These are phyloP conservation scores for Brachionichthys hirsutus DNA, from an alignment of 2,113 vertebrate species.

Conservation along the genomic window DNA sequence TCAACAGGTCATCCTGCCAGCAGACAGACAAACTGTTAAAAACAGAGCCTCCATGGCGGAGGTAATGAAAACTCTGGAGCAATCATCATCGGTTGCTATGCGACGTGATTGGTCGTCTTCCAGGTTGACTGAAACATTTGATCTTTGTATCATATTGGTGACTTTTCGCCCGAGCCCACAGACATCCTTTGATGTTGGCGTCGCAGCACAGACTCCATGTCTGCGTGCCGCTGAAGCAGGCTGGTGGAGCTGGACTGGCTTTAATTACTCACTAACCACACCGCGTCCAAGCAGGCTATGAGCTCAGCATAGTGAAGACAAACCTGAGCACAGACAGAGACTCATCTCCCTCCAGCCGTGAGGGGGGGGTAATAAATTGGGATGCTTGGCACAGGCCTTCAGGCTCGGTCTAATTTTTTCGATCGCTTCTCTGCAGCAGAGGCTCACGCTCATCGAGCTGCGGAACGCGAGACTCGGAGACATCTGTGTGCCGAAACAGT, in stretches of 20 bases:
- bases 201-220: constrained; percentile 25
- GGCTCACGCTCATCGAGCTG: constrained; percentile 35
- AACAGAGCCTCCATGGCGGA: no score
- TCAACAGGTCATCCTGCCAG: no score
- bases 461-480: constrained; percentile 27
- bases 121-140: no score
- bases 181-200: constrained; percentile 37
- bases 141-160: no score
- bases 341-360: constrained; percentile 41
- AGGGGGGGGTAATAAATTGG: constrained; percentile 56
- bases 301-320: constrained; percentile 45
- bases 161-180: no score
- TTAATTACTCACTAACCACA: constrained; percentile 68
- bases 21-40: no score
- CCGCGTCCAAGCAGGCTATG: constrained; percentile 52
- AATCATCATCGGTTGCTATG: no score
- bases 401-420: constrained; percentile 62
- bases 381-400: constrained; percentile 60
- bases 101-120: no score
- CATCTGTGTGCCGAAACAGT: constrained; percentile 35
- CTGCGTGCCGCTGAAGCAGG: constrained; percentile 49
- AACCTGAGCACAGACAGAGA: constrained; percentile 51
- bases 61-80: no score
- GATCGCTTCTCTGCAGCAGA: constrained; percentile 51
- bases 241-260: constrained; percentile 54